These are phyloP conservation scores for Sinonovacula constricta DNA, from an alignment of 1,140 invertebrate genomes.

Conservation along the genomic window DNA sequence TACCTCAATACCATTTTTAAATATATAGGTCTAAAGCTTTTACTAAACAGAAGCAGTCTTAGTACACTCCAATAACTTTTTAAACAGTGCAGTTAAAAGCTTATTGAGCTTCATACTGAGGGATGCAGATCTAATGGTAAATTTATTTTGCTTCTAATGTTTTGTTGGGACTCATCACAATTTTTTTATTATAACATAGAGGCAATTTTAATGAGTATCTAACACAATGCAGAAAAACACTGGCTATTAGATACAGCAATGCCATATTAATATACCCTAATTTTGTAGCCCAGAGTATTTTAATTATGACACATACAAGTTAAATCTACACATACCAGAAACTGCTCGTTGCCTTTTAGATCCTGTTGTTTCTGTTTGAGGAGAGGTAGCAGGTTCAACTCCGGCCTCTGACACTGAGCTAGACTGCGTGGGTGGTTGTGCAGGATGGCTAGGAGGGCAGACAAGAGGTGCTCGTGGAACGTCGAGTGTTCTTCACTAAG, in stretches of 20 bases:
- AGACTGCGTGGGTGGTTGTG: slow-evolving; percentile 79
- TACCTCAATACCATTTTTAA: no score
- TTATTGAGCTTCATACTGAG: no score
- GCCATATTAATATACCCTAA: background rate
- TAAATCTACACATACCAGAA: slow-evolving; percentile 63
- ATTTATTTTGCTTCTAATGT: no score
- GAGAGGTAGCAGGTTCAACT: slow-evolving; percentile 78
- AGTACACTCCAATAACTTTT: no score
- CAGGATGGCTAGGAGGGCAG: slow-evolving; percentile 79
- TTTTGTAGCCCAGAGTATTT: no score
- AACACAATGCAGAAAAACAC: background rate
- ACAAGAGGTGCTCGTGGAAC: slow-evolving; percentile 82
- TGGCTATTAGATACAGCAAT: background rate
- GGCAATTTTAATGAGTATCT: no score
- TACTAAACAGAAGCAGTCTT: no score
- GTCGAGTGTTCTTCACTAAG: slow-evolving; percentile 78
- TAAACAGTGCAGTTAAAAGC: no score
- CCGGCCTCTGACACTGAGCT: slow-evolving; percentile 79
- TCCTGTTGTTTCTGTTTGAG: slow-evolving; percentile 77
- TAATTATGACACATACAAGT: background rate
- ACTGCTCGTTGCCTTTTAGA: slow-evolving; percentile 73
- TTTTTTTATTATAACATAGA: no score
- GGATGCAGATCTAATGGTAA: no score
- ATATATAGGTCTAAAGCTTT: no score
- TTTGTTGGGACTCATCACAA: no score